Evolutionary conservation across 2,113 vertebrate genomes (phyloP).

Genomic region (Tetrao urogallus): DNA sequence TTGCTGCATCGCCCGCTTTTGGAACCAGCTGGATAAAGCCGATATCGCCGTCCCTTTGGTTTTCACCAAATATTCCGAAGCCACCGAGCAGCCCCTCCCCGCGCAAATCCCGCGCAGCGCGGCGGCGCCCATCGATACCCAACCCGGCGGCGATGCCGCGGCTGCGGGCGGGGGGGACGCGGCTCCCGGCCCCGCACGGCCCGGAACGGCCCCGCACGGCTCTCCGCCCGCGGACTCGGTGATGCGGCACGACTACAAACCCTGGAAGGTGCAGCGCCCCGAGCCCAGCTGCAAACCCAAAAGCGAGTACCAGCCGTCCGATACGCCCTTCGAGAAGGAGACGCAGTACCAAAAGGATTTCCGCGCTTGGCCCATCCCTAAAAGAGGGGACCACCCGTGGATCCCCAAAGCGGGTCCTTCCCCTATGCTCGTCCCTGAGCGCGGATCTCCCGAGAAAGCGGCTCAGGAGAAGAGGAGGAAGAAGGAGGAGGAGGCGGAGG

Average conservation of each 20-base stretch:
- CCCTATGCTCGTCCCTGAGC: background rate
- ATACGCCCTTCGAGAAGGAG: conserved; percentile 90
- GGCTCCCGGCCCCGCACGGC: background rate
- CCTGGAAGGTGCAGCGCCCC: conserved; percentile 89
- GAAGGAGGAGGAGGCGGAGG: background rate
- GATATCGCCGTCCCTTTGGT: conserved; percentile 96
- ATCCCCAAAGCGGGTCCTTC: conserved; percentile 85
- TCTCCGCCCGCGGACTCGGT: conserved; percentile 83
- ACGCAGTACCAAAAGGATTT: conserved; percentile 99
- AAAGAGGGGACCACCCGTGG: conserved; percentile 93
- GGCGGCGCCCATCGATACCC: conserved; percentile 82
- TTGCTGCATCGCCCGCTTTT: conserved; percentile 97
- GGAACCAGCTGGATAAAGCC: conserved; percentile 96
- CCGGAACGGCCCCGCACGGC: background rate
- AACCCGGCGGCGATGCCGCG: conserved; percentile 73
- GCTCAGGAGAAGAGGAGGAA: conserved; percentile 66
- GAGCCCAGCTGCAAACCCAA: conserved; percentile 95
- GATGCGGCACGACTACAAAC: conserved; percentile 94
- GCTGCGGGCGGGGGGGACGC: conserved; percentile 5
- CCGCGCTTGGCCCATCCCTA: conserved; percentile 93
- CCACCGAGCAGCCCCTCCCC: conserved; percentile 77
- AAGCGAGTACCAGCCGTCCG: conserved; percentile 90
- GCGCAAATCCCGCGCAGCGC: conserved; percentile 62
- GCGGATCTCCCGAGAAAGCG: conserved; percentile 31
- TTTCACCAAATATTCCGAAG: conserved; percentile 94